These are phyloP conservation scores for Rhynchophorus ferrugineus DNA, from an alignment of 1,140 invertebrate genomes.

Conservation along the genomic window DNA sequence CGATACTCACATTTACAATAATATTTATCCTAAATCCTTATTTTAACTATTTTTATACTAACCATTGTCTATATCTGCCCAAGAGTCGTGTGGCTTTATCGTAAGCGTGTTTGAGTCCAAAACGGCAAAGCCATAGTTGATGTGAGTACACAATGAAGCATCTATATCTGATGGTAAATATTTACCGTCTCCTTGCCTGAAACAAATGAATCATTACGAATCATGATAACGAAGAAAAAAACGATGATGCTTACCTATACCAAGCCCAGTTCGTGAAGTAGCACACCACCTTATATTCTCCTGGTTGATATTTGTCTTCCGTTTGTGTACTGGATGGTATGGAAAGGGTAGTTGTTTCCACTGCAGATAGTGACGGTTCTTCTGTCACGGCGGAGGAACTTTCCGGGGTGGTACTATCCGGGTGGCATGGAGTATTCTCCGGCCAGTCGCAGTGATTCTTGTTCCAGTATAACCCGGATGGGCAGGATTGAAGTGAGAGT, in stretches of 20 bases:
- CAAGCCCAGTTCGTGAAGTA: slow-evolving; percentile 72
- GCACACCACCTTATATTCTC: slow-evolving; percentile 57
- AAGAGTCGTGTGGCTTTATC: slow-evolving; percentile 54
- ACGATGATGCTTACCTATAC: slow-evolving; percentile 49
- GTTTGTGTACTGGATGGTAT: slow-evolving; percentile 3
- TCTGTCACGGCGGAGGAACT: slow-evolving; percentile 8
- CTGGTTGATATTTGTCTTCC: neutral
- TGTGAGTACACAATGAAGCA: slow-evolving; percentile 60
- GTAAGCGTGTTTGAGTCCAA: slow-evolving; percentile 48
- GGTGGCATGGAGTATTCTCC: slow-evolving; percentile 55
- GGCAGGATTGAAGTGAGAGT: slow-evolving; percentile 58
- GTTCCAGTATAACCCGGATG: slow-evolving; percentile 67
- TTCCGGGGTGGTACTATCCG: slow-evolving; percentile 29
- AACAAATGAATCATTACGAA: slow-evolving; percentile 17
- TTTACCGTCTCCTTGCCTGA: slow-evolving; percentile 54
- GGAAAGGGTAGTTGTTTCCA: slow-evolving; percentile 10
- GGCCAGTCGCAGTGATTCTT: slow-evolving; percentile 73
- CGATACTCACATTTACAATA: too few relatives aligned
- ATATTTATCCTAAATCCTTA: too few relatives aligned
- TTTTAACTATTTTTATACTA: too few relatives aligned
- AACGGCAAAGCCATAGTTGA: slow-evolving; percentile 66
- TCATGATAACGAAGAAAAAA: too few relatives aligned
- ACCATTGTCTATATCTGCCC: slow-evolving; percentile 62
- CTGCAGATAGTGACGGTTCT: slow-evolving; percentile 6
- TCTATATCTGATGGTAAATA: slow-evolving; percentile 60